These are phyloP conservation scores for Acleris laterana DNA, from an alignment of 2,888 invertebrate genomes.

Conservation along the genomic window DNA sequence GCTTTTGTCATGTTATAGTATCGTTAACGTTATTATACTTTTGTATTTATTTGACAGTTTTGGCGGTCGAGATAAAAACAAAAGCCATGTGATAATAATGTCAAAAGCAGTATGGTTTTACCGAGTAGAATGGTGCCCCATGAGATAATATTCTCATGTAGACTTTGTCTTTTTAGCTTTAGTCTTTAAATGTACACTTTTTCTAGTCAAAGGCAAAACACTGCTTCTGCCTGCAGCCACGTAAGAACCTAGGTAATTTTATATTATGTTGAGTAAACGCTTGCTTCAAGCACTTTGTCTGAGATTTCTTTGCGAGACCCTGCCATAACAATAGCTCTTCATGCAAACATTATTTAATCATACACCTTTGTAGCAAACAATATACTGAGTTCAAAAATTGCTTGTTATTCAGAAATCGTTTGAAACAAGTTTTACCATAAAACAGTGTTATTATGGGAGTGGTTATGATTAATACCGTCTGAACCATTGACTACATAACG, in stretches of 20 bases:
- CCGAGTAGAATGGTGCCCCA: too few species aligned
- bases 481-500: neutral
- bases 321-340: constrained; percentile 62
- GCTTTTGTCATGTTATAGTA: too few species aligned
- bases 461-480: neutral
- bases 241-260: constrained; percentile 48
- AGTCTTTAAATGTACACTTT: too few species aligned
- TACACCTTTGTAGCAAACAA: constrained; percentile 56
- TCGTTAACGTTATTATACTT: too few species aligned
- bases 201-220: constrained; percentile 14
- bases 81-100: too few species aligned
- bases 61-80: too few species aligned
- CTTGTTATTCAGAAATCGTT: constrained; percentile 58
- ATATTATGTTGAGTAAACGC: constrained; percentile 52
- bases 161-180: too few species aligned
- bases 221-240: constrained; percentile 47
- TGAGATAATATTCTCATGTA: too few species aligned
- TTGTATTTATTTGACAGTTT: too few species aligned
- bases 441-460: neutral
- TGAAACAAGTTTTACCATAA: constrained; percentile 44
- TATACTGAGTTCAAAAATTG: constrained; percentile 56
- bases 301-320: constrained; percentile 56
- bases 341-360: constrained; percentile 66
- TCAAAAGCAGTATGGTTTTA: too few species aligned
- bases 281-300: constrained; percentile 52